These are phyloP conservation scores for Brachypodius melanocephalos DNA, from an alignment of 2,113 vertebrate species.

Conservation along the genomic window DNA sequence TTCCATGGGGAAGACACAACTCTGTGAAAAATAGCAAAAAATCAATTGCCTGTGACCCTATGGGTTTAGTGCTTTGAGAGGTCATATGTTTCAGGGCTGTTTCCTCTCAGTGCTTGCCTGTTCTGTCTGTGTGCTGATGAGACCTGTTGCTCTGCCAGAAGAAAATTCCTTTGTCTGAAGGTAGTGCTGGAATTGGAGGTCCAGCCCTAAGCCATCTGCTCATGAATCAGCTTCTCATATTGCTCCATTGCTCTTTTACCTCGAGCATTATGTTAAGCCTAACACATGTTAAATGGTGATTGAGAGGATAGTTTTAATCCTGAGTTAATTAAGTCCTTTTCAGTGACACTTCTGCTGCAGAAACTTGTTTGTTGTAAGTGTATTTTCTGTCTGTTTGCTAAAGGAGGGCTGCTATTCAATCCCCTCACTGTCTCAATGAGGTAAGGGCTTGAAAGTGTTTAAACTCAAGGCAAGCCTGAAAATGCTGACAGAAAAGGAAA, in stretches of 20 bases:
- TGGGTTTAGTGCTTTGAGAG: background rate
- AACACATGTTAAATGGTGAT: background rate
- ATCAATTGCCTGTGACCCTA: background rate
- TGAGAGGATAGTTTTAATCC: background rate
- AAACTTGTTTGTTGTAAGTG: background rate
- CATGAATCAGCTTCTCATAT: background rate
- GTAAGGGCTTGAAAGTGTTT: background rate
- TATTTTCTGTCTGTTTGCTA: background rate
- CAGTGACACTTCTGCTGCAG: background rate
- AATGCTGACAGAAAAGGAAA: background rate
- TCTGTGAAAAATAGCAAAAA: background rate
- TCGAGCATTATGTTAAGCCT: rapidly evolving
- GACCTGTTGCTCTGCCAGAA: slow-evolving; percentile 5
- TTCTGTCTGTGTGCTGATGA: background rate
- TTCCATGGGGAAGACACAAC: background rate
- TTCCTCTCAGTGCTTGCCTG: background rate
- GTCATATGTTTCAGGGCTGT: background rate
- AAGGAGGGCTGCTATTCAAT: background rate
- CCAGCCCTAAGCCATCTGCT: slow-evolving; percentile 35
- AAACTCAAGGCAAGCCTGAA: background rate
- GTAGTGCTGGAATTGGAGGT: slow-evolving; percentile 4
- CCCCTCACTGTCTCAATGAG: background rate
- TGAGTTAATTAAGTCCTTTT: background rate
- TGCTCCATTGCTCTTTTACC: background rate
- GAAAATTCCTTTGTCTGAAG: slow-evolving; percentile 47